Evolutionary conservation across 2,113 vertebrate genomes (phyloP).

Genomic region (Mugil cephalus): DNA sequence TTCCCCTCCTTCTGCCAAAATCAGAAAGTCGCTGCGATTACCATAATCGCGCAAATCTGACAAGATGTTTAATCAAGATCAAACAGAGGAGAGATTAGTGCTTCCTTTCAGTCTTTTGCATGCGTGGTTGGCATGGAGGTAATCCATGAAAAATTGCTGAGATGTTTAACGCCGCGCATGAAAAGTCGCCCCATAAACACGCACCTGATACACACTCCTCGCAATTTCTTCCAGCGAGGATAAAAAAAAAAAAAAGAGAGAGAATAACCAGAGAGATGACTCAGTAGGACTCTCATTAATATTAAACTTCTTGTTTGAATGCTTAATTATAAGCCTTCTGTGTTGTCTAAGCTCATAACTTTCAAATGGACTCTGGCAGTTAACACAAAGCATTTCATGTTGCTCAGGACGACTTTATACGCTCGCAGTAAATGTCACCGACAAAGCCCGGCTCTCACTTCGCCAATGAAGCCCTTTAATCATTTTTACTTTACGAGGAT

Average conservation of each 20-base stretch:
- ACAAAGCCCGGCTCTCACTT: slow-evolving; percentile 43
- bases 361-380: slow-evolving; percentile 66
- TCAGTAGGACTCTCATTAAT: slow-evolving; percentile 60
- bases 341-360: slow-evolving; percentile 68
- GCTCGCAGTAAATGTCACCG: slow-evolving; percentile 57
- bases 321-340: slow-evolving; percentile 74
- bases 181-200: slow-evolving; percentile 8
- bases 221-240: not conserved
- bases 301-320: slow-evolving; percentile 72
- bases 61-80: slow-evolving; percentile 78
- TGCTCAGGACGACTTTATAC: slow-evolving; percentile 54
- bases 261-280: slow-evolving; percentile 39
- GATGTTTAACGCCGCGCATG: slow-evolving; percentile 23
- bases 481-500: slow-evolving; percentile 68
- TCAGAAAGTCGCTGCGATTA: slow-evolving; percentile 72
- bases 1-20: slow-evolving; percentile 30
- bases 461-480: slow-evolving; percentile 63
- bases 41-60: slow-evolving; percentile 78
- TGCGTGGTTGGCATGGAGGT: slow-evolving; percentile 48
- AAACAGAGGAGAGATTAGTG: slow-evolving; percentile 73
- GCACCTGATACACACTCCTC: not conserved
- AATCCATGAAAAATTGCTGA: slow-evolving; percentile 58
- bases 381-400: slow-evolving; percentile 55
- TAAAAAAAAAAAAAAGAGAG: not conserved
- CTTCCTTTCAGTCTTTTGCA: slow-evolving; percentile 59